Base-by-base conservation (phyloP, 92 coral and sea anemone genomes). In the Porites cylindrica region DNA sequence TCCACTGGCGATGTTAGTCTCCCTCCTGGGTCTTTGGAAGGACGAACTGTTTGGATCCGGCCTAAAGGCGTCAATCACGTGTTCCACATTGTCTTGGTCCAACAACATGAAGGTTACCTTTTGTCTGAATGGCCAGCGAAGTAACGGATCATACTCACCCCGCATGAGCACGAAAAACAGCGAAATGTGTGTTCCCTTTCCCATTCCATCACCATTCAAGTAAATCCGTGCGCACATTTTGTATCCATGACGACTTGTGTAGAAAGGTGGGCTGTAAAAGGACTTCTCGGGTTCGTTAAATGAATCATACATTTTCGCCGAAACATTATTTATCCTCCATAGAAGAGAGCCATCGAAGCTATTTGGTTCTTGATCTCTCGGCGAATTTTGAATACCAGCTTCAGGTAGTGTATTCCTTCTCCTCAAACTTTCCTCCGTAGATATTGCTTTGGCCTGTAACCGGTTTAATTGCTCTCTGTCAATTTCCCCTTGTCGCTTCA, bases 11-110 rank as follows among this genome's bases (percentile, higher is more conserved):
- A 95, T 82, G 66, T 95, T 95, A 94, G 91, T 93, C 29, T 95
- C 92, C 52, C 89, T 90, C 47, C 81, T 80, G 29, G 98, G 98
- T 62, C 88, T 86, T 52, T 95, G 98, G 77, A 95, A 95, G 10
- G 95, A 91, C 13, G 94, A 83, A 92, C 96, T 95, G 82, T 76
- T 83, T 2, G 96, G 96, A 76, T 95, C 98, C 12, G 98, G 98
- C n/a, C 93, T 85, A 76, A 95, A 95, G 71, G 96, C 93, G 51
- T 95, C 98, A 62, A 95, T 85, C 61, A 93, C 91, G 76, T 95
- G 98, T 58, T 93, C 96, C 18, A 83, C 86, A 50, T 94, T 86
- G 24, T 81, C 82, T 68, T 95, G 98, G 80, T 95, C 96, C 78
- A 94, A 13, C 75, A 92, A 21, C 89, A 90, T 93, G 75, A 90